phyloP scores from a whole-genome alignment of 2,888 invertebrate genomes.

The Gymnocheta viridis region DNA sequence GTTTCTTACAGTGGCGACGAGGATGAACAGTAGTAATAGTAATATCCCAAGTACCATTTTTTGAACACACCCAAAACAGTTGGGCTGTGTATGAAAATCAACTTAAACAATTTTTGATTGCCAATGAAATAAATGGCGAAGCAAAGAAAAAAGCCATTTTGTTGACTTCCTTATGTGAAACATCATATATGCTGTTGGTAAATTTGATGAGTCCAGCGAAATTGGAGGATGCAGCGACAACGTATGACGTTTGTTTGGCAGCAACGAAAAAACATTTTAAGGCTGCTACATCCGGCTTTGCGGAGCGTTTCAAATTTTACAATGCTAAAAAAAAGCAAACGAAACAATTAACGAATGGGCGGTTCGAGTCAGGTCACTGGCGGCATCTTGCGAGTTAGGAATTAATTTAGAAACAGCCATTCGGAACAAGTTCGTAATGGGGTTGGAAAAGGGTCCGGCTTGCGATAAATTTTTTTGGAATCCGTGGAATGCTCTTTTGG shows the following conservation, averaged over 20 bases:
- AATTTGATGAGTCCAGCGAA: conserved; percentile 48
- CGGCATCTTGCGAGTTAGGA: background rate
- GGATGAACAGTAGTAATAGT: too few relatives aligned
- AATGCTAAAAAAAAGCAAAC: background rate
- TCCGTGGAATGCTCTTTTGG: background rate
- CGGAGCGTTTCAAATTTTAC: background rate
- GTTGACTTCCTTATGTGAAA: conserved; percentile 38
- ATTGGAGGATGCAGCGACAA: conserved; percentile 13
- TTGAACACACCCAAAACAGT: conserved; percentile 44
- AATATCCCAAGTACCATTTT: conserved; percentile 34
- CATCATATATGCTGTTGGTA: conserved; percentile 40
- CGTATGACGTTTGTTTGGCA: background rate
- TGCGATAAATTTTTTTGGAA: background rate
- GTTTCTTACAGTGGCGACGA: too few relatives aligned
- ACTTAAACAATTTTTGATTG: conserved; percentile 47
- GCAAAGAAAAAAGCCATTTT: conserved; percentile 55
- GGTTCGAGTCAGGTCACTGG: background rate
- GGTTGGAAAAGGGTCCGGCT: background rate
- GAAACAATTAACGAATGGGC: background rate
- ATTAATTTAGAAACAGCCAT: background rate
- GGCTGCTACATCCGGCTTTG: background rate
- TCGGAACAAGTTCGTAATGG: background rate
- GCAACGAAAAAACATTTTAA: background rate
- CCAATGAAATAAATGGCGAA: conserved; percentile 31
- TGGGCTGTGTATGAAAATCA: conserved; percentile 48